These are phyloP conservation scores for Drosophila siamana DNA, from an alignment of 2,888 invertebrate genomes.

Conservation along the genomic window DNA sequence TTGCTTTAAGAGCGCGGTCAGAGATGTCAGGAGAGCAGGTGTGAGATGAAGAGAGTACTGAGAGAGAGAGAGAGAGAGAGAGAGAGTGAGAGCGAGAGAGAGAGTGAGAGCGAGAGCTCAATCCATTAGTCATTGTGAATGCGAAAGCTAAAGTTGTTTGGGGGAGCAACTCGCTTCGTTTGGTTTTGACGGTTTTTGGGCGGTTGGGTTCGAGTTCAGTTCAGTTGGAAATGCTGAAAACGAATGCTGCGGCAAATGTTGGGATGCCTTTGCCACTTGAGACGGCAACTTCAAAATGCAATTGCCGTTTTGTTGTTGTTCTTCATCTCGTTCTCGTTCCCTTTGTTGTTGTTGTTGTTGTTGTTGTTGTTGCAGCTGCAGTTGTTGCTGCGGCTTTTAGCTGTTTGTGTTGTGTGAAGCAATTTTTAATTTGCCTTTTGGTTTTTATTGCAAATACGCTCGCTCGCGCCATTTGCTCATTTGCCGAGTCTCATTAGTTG, in stretches of 20 bases:
- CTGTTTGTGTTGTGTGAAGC: constrained; percentile 46
- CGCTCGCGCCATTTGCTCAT: constrained; percentile 27
- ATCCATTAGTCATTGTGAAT: constrained; percentile 61
- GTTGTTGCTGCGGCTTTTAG: constrained; percentile 38
- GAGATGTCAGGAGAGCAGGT: neutral
- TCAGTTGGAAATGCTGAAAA: neutral
- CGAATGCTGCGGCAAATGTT: neutral
- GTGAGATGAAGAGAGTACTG: neutral
- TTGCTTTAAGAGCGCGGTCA: constrained; percentile 1
- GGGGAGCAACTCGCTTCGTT: constrained; percentile 3
- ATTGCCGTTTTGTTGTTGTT: constrained; percentile 42
- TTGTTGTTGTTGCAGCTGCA: constrained; percentile 1
- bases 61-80: neutral
- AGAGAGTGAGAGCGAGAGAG: neutral
- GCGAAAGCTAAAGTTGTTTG: constrained; percentile 1
- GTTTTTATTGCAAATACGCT: constrained; percentile 18
- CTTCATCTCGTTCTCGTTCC: constrained; percentile 1
- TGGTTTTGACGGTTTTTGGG: too few relatives aligned
- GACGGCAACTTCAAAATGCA: constrained; percentile 69
- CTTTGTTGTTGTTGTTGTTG: constrained; percentile 2
- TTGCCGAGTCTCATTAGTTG: constrained; percentile 54
- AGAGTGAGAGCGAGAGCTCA: constrained; percentile 19
- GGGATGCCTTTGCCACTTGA: constrained; percentile 49
- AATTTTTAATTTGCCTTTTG: constrained; percentile 54
- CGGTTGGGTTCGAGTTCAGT: neutral